Evolutionary conservation across 2,888 invertebrate species (phyloP), one percentile per base, ranked within the genome.

Genomic region (Spatulosminthurus flaviceps): DNA sequence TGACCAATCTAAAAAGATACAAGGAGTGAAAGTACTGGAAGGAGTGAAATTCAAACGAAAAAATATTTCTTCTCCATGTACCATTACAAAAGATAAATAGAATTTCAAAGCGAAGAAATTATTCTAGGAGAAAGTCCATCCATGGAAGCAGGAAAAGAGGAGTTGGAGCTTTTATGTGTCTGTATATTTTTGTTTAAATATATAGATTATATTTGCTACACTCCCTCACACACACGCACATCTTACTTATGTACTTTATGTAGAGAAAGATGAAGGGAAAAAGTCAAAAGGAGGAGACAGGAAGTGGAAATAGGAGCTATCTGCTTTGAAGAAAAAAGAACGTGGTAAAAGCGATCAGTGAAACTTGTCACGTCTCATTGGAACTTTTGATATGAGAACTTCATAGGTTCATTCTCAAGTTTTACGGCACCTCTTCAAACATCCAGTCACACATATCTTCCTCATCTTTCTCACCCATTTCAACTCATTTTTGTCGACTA

Each of bases 321-420:
- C 5, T 51, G 16, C 2, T 51, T 11, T 51, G 19, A 21, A 41
- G 22, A 28, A 69, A 29, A 42, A 43, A 21, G 24, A 7, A 60
- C 26, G n/a, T 28, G 61, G 74, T 61, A 28, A 43, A 61, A 61
- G 74, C 64, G 60, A 74, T 74, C 61, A 74, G 64, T 28, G 34
- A 74, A 74, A 26, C n/a, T 34, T 60, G 74, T 74, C 74, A 74
- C 74, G 74, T 74, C 61, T 74, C 74, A 61, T 74, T 61, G 61
- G 61, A 74, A 74, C 74, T 74, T 74, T 74, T 74, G 74, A 74
- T 74, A 74, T 74, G 74, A 74, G 74, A 74, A 29, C 61, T 74
- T 74, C 61, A 74, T 74, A 21, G 29, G 61, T 61, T 61, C 74
- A 34, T 72, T 51, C 24, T 24, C 43, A 16, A 51, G 16, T 72